phyloP scores from a whole-genome alignment of 2,797 vertebrate genomes.

The Neoniphon sammara region DNA sequence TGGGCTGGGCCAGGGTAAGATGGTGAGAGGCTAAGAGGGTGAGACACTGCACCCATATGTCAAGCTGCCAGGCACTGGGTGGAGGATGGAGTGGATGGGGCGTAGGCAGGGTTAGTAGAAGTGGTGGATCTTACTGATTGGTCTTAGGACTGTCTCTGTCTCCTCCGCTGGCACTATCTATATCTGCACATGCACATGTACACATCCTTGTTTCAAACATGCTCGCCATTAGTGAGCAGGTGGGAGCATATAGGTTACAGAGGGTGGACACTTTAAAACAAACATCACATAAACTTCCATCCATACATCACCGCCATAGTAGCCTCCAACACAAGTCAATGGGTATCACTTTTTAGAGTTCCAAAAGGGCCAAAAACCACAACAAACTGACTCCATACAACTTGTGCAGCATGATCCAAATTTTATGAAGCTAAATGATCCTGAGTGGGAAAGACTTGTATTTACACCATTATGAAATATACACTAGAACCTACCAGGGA shows the following conservation, averaged over 20 bases:
- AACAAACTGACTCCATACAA: too few species aligned
- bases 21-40: not conserved
- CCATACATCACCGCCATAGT: too few species aligned
- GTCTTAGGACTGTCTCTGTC: conserved; percentile 7
- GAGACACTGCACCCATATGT: conserved; percentile 11
- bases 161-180: not conserved
- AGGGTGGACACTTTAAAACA: conserved; percentile 16
- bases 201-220: not conserved
- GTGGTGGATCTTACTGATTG: conserved; percentile 6
- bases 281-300: conserved; percentile 16
- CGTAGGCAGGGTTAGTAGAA: not conserved
- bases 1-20: not conserved
- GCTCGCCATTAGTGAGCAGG: conserved; percentile 12
- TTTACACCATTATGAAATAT: too few species aligned
- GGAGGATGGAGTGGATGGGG: not conserved
- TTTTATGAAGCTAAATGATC: too few species aligned
- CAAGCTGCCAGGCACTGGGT: conserved; percentile 21
- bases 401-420: too few species aligned
- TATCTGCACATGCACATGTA: not conserved
- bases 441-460: too few species aligned
- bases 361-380: too few species aligned
- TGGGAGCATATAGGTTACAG: not conserved
- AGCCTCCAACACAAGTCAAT: too few species aligned
- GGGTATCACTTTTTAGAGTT: too few species aligned
- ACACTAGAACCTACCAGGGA: too few species aligned